Conservation (phyloP, 2,888 invertebrate species). For the Drosophila greeni region DNA sequence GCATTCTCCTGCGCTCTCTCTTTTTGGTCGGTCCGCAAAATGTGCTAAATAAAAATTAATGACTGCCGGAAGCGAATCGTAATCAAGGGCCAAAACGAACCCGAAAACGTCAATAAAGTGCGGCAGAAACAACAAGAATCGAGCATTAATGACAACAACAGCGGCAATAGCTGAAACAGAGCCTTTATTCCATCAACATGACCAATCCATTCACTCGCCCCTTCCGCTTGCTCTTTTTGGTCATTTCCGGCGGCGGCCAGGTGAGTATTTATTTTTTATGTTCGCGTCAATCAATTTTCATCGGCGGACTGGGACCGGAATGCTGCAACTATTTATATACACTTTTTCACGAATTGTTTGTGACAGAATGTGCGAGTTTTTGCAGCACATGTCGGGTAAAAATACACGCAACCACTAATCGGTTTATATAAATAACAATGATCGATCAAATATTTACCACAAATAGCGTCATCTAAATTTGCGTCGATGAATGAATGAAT, state of each 20-base stretch:
- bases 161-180: slow-evolving; percentile 33
- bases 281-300: slow-evolving; percentile 57
- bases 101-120: slow-evolving; percentile 26
- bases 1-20: neutral
- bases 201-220: slow-evolving; percentile 20
- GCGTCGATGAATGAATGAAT: slow-evolving; percentile 11
- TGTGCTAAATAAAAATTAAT: slow-evolving; percentile 74
- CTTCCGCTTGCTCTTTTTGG: slow-evolving; percentile 21
- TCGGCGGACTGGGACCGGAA: slow-evolving; percentile 4
- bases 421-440: slow-evolving; percentile 31
- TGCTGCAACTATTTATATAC: slow-evolving; percentile 26
- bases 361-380: slow-evolving; percentile 37
- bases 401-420: slow-evolving; percentile 32
- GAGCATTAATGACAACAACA: slow-evolving; percentile 45
- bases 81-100: slow-evolving; percentile 59
- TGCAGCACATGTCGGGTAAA: slow-evolving; percentile 8
- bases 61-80: slow-evolving; percentile 71
- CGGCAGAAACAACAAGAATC: slow-evolving; percentile 35
- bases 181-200: slow-evolving; percentile 31
- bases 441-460: slow-evolving; percentile 57
- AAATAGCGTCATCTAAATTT: slow-evolving; percentile 30
- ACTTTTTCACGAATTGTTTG: slow-evolving; percentile 39
- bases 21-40: slow-evolving; percentile 47
- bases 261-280: slow-evolving; percentile 33
- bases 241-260: slow-evolving; percentile 54